Evolutionary conservation across 2,113 vertebrate species (phyloP).

Genomic region (Dasyprocta punctata): DNA sequence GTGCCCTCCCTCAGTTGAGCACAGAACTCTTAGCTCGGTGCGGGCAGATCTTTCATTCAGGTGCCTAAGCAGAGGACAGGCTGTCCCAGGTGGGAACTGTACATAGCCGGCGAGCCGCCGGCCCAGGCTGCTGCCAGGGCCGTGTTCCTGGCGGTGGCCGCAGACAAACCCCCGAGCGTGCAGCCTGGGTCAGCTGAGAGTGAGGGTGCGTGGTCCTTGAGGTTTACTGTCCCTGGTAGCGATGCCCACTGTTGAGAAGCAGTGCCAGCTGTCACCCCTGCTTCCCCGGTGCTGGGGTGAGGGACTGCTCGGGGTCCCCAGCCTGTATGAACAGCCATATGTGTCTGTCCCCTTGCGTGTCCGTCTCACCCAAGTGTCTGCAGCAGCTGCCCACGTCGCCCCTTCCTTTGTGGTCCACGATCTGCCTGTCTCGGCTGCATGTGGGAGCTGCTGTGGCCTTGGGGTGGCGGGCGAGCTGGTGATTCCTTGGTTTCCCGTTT

Average conservation of each 20-base stretch:
- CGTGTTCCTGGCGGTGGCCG: neutral
- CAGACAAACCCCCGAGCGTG: neutral
- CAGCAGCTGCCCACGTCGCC: slow-evolving; percentile 1
- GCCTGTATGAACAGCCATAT: slow-evolving; percentile 79
- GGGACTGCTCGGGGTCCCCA: slow-evolving; percentile 57
- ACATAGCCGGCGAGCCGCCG: neutral
- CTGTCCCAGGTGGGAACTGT: slow-evolving; percentile 57
- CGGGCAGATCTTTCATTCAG: slow-evolving; percentile 77
- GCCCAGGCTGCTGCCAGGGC: slow-evolving; percentile 69
- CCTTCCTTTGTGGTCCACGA: accelerated
- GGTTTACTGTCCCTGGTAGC: slow-evolving; percentile 51
- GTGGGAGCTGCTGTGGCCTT: neutral
- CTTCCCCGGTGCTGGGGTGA: slow-evolving; percentile 55
- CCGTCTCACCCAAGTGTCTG: slow-evolving; percentile 65
- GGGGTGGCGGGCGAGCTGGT: accelerated
- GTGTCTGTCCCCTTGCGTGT: slow-evolving; percentile 63
- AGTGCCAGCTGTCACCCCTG: slow-evolving; percentile 51
- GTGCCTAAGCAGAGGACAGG: slow-evolving; percentile 81
- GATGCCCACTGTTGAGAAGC: slow-evolving; percentile 40
- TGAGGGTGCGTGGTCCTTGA: slow-evolving; percentile 48
- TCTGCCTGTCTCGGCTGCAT: neutral
- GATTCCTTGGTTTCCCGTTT: neutral
- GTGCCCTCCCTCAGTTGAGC: slow-evolving; percentile 29
- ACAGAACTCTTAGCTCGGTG: slow-evolving; percentile 63
- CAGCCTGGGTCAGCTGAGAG: neutral